Evolutionary conservation across 2,113 vertebrate species (phyloP), one percentile per base, ranked within the genome.

Genomic region (Tricholaema leucomelas): DNA sequence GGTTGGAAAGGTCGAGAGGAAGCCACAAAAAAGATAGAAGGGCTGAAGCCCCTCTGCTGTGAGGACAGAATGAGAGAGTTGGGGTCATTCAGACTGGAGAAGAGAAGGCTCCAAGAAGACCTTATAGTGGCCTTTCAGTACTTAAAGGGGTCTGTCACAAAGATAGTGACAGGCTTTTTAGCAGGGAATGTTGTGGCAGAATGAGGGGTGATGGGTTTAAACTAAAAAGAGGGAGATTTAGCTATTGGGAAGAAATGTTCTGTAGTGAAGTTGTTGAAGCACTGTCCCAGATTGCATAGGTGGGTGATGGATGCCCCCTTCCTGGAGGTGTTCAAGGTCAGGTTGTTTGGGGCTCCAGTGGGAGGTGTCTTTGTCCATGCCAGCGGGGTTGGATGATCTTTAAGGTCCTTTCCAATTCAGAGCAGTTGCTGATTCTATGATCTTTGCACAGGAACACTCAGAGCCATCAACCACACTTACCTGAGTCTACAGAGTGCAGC

Each of bases 261-360:
- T 8, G 5, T 5, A 0, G 0, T 60, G 52, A 55, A 36, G 5
- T 5, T 21, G 42, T 13, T 24, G 38, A 52, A 5, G 4, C 4
- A 3, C 30, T 23, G 15, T 8, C 0, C 0, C 1, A 1, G 3
- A 0, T 0, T 73, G 0, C 16, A 12, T n/a, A 77, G 38, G 23
- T 35, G 19, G 19, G 3, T 2, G n/a, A 20, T 15, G 20, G 30
- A 4, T 81, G 35, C 2, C 4, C 4, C 44, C 27, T 55, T 33
- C 20, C 60, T 81, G 35, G 11, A 6, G 48, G 0, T 5, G 3
- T 31, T 17, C 42, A 5, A 40, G 17, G 0, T 3, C 16, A 30
- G 16, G 17, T 1, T 63, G 77, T 54, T n/a, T 0, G 0, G 2
- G 13, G 8, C 1, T 2, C 1, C 8, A 2, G 4, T 33, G 9